Base-by-base conservation (phyloP, 1,140 invertebrate species). In the Diuraphis noxia region DNA sequence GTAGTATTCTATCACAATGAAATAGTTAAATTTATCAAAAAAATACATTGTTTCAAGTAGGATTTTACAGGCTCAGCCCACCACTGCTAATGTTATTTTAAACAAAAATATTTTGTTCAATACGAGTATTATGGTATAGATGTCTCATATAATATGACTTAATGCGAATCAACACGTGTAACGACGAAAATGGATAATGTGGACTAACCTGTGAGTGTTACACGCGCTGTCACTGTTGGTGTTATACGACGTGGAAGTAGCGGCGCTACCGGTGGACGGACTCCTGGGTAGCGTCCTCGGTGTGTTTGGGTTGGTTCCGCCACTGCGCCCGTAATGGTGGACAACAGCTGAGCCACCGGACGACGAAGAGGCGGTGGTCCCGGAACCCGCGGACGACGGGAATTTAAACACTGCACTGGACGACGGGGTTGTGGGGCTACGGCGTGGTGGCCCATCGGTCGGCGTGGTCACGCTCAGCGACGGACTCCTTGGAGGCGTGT, bases 401-500 rank as follows among this genome's bases (percentile, higher is more conserved):
- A 92, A 92, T 40, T 92, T 92, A 23, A 92, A 92, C 30, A 88
- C 91, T 8, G 85, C 56, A 0, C 10, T 41, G 36, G 82, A 87
- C 82, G 91, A 92, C 43, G 91, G 85, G 3, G 91, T 92, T 36
- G 38, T 88, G 1, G 91, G 91, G 38, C 91, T 92, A 25, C 72
- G 84, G 19, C 85, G 82, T 3, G 86, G 91, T 1, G 43, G 43
- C 9, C 23, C 36, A n/a, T 86, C 84, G n/a, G 84, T 88, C 36
- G 85, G 63, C 23, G 91, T 87, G 52, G 84, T 87, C 63, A 79
- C 82, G 63, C 85, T 92, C 91, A 88, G 36, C 34, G 85, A 87
- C 41, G 91, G 84, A 13, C 91, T 92, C 84, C 82, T 52, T 0
- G 91, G 81, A 0, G 81, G 84, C 56, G 82, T 88, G 56, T 79